Base-by-base conservation (phyloP, 2,113 vertebrate species). In the Anser cygnoides region DNA sequence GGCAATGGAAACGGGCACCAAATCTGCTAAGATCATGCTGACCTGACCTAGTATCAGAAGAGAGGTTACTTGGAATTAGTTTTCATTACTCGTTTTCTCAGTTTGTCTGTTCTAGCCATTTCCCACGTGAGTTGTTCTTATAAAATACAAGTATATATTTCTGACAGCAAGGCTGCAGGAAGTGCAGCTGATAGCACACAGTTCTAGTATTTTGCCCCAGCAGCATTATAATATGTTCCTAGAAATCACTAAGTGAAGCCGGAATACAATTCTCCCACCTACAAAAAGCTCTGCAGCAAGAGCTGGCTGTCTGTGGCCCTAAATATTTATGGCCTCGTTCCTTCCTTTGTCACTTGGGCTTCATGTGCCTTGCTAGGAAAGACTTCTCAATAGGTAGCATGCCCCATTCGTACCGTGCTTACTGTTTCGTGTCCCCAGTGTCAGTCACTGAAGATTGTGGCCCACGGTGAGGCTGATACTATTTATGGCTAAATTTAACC, bases 331-430 rank as follows among this genome's bases (percentile, higher is more conserved):
- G 15, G 70, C 29, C 20, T 75, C 1, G 1, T 68, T 49, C 20
- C 28, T 54, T 71, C 55, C 50, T 54, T 74, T 83, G 59, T 90
- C 63, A 63, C 54, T 63, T 72, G 39, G 16, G 61, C 15, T 10
- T 77, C 33, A 65, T 39, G n/a, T 77, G 44, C 68, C 55, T n/a
- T 67, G 22, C 83, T 85, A 4, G 3, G 82, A 68, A 90, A 79
- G 43, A 50, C 20, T 18, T 20, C 41, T 71, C 18, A 6, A 20
- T 29, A 0, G 0, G 43, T 50, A 59, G 11, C 5, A 9, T 13
- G 2, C 0, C 0, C 5, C 31, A 8, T 63, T 78, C 8, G 6
- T 55, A 46, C 28, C 35, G 31, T 76, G 49, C 58, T 77, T 37
- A 10, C 43, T 66, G 21, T 23, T n/a, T 55, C 26, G 8, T 70